phyloP scores from a whole-genome alignment of 2,113 vertebrate genomes.

The Leptobrachium leishanense region DNA sequence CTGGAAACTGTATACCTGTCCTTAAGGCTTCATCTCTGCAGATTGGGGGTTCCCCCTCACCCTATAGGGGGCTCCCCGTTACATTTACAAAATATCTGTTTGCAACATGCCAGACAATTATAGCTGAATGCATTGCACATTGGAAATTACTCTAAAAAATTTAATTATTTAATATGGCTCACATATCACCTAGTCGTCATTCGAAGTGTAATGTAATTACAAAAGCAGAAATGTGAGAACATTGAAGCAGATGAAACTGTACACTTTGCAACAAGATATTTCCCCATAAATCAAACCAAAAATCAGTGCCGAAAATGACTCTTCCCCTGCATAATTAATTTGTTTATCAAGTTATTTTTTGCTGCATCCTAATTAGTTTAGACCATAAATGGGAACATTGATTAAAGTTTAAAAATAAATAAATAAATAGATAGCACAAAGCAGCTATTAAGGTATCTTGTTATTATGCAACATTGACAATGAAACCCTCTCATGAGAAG shows the following conservation, averaged over 20 bases:
- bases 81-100: too few species aligned
- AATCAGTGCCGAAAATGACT: neutral
- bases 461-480: neutral
- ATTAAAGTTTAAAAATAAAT: neutral
- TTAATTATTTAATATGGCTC: neutral
- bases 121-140: neutral
- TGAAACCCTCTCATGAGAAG: neutral
- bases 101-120: neutral
- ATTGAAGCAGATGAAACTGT: neutral
- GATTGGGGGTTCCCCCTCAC: too few species aligned
- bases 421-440: neutral
- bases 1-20: too few species aligned
- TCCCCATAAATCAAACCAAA: neutral
- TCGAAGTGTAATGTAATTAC: neutral
- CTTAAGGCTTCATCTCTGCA: too few species aligned
- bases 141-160: neutral
- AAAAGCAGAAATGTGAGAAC: neutral
- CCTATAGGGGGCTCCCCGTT: too few species aligned
- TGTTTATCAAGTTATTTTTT: conserved; percentile 1
- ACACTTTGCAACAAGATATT: neutral
- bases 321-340: neutral
- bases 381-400: neutral
- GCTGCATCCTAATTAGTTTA: neutral
- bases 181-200: neutral
- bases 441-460: neutral